Evolutionary conservation across 2,113 vertebrate species (phyloP), one percentile per base, ranked within the genome.

Genomic region (Notothenia rossii): DNA sequence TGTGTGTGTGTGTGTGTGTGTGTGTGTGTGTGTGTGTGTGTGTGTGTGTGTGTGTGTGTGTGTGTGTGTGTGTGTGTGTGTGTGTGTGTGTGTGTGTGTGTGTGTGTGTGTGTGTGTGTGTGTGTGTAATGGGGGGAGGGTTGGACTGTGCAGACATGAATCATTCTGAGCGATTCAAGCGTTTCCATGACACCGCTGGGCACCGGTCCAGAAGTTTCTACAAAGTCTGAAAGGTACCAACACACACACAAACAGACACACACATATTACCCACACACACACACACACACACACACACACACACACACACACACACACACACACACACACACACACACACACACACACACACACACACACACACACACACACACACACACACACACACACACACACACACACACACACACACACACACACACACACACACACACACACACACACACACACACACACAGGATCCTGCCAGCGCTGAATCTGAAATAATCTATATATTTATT

Each of bases 141-240:
- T 92, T 92, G 93, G 93, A 92, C 94, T 88, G 95, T 94, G 94
- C 92, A 96, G 96, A 96, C 97, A 95, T 97, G 97, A 98, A 98
- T 98, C 97, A 97, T 96, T 98, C 96, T 94, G 95, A 95, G 95
- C 93, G 95, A 97, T 96, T 96, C 96, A 96, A 97, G 96, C 96
- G 98, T 99, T 98, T 97, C 98, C 97, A 98, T 99, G 97, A 98
- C 97, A 98, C 97, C 97, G 94, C 92, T 92, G 97, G 97, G 97
- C 97, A 97, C 94, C 88, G 72, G 94, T 97, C 97, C 97, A 98
- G 95, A 94, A 94, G 94, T 96, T 93, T 91, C 95, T 73, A 95
- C 95, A 96, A 96, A 97, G 91, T 92, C 89, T 92, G 81, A 87
- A 87, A 89, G 88, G 95, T 95, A 95, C 91, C 48, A 45, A 91